Percentiles rank a stretch among this genome's conserved stretches.
phyloP scores from a whole-genome alignment of 2,797 vertebrate genomes.

The Rhadinocentrus ornatus region DNA sequence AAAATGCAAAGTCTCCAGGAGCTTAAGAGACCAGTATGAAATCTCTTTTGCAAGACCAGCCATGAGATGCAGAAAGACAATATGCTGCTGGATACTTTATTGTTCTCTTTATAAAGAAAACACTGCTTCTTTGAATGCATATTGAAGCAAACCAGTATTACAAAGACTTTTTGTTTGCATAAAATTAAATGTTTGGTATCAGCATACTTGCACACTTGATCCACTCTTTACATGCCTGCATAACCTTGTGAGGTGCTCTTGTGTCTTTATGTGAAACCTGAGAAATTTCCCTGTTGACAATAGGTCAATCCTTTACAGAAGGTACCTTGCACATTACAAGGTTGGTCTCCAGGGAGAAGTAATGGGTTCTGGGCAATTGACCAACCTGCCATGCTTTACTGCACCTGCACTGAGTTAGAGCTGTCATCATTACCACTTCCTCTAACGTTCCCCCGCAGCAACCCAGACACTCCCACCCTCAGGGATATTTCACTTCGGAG shows the following conservation, averaged over 20 bases:
- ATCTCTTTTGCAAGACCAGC: conserved; percentile 25
- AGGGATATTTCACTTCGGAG: conserved; percentile 79
- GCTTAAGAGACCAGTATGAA: conserved; percentile 37
- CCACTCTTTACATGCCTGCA: conserved; percentile 52
- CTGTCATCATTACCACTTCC: conserved; percentile 87
- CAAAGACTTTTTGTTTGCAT: background rate
- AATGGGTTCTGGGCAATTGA: conserved; percentile 88
- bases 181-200: conserved; percentile 36
- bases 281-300: conserved; percentile 83
- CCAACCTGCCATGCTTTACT: conserved; percentile 84
- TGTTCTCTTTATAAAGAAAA: conserved; percentile 26
- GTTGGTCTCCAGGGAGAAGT: conserved; percentile 83
- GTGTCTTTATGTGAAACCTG: conserved; percentile 78
- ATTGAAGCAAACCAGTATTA: conserved; percentile 10
- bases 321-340: conserved; percentile 85
- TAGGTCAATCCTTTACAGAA: conserved; percentile 82
- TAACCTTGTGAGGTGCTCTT: conserved; percentile 76
- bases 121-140: conserved; percentile 1
- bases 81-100: background rate
- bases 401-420: conserved; percentile 85
- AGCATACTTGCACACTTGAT: conserved; percentile 30
- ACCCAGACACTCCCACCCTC: conserved; percentile 78
- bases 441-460: conserved; percentile 80
- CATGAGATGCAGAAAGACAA: conserved; percentile 13
- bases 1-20: conserved; percentile 49